Conservation (phyloP, 1,140 invertebrate species). For the Rhyzopertha dominica region DNA sequence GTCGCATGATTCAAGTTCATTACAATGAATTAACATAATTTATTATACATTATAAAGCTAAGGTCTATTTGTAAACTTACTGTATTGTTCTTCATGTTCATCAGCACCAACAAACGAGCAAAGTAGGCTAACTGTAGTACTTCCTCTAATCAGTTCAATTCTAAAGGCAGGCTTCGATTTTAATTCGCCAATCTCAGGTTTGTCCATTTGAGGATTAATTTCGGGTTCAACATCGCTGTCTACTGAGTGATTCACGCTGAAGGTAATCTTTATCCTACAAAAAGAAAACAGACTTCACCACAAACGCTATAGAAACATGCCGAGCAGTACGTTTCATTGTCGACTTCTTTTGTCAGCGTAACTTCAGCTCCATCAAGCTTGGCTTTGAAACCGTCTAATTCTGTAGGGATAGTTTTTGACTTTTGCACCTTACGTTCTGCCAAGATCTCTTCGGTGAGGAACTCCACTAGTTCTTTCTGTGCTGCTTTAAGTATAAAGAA, state of each 20-base stretch:
- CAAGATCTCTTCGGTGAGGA: constrained; percentile 82
- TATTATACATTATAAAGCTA: no score
- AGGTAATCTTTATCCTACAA: constrained; percentile 65
- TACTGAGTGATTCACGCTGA: constrained; percentile 89
- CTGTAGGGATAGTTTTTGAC: constrained; percentile 65
- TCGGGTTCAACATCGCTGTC: constrained; percentile 69
- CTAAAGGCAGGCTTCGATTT: constrained; percentile 83
- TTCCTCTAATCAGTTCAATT: constrained; percentile 71
- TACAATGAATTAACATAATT: no score
- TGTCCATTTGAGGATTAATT: constrained; percentile 56
- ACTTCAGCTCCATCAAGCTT: constrained; percentile 73
- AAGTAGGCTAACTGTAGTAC: constrained; percentile 71
- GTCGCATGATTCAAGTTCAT: no score
- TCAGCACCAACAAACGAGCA: constrained; percentile 70
- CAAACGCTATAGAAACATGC: constrained; percentile 18
- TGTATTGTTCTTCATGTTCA: constrained; percentile 65
- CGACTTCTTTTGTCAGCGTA: constrained; percentile 63
- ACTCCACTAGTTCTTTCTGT: constrained; percentile 80
- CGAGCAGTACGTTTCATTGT: constrained; percentile 66
- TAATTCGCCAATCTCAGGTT: constrained; percentile 73
- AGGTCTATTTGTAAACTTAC: constrained; percentile 46
- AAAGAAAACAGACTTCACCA: constrained; percentile 25
- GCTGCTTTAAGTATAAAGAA: constrained; percentile 50
- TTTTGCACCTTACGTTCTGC: constrained; percentile 80
- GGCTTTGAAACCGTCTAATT: constrained; percentile 73